Evolutionary conservation across 2,113 vertebrate species (phyloP).

Genomic region (Strix aluco): DNA sequence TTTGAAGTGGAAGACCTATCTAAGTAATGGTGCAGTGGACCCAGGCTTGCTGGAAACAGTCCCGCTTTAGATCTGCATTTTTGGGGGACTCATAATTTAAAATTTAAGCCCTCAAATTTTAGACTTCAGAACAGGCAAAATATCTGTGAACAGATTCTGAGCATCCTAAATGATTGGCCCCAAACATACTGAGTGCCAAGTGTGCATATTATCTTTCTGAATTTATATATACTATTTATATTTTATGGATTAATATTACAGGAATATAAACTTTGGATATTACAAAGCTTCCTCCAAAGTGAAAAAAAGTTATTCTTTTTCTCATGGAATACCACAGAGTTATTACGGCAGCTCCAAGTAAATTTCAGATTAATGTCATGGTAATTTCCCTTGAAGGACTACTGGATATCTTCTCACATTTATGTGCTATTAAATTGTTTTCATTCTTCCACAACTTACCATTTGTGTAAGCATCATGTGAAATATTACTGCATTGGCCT

Average conservation of each 20-base stretch:
- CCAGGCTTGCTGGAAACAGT: not conserved
- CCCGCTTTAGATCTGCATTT: not conserved
- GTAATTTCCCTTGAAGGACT: not conserved
- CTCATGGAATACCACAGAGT: not conserved
- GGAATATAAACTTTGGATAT: not conserved
- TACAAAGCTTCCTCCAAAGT: not conserved
- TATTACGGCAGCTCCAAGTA: not conserved
- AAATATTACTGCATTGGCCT: not conserved
- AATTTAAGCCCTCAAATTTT: not conserved
- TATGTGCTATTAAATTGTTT: not conserved
- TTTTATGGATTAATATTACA: not conserved
- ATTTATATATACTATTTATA: not conserved
- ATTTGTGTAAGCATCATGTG: not conserved
- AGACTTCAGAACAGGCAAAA: not conserved
- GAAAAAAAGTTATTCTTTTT: not conserved
- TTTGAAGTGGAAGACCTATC: not conserved
- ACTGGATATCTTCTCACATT: not conserved
- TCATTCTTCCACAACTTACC: not conserved
- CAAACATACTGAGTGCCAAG: not conserved
- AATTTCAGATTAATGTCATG: not conserved
- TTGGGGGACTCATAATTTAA: not conserved
- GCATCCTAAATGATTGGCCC: not conserved
- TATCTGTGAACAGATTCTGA: not conserved
- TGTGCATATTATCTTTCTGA: not conserved
- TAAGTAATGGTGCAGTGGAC: not conserved